These are phyloP conservation scores for Cynopterus brachyotis DNA, from an alignment of 2,113 vertebrate genomes.

Conservation along the genomic window DNA sequence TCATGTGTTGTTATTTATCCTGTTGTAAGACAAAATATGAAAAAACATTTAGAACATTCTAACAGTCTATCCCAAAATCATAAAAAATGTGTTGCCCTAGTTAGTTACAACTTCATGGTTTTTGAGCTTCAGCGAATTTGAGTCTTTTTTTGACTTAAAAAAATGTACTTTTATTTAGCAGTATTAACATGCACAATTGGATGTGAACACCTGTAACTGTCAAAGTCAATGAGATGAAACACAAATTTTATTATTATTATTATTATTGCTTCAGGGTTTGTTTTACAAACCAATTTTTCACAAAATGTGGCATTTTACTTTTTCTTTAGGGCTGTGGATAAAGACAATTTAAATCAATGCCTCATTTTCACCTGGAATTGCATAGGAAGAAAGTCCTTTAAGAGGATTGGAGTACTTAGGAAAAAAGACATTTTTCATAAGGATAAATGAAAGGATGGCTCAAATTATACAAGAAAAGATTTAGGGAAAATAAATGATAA, in stretches of 20 bases:
- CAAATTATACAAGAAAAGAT: background rate
- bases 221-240: slow-evolving; percentile 6
- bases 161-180: background rate
- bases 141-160: background rate
- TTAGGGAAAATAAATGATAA: background rate
- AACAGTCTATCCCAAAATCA: background rate
- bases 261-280: background rate
- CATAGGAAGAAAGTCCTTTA: background rate
- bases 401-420: background rate
- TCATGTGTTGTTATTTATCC: background rate
- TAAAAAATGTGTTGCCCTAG: background rate
- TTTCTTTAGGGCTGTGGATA: background rate
- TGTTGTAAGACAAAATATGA: background rate
- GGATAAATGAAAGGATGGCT: background rate
- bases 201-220: background rate
- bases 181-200: background rate
- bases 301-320: background rate
- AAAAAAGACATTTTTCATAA: background rate
- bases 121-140: background rate
- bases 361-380: background rate
- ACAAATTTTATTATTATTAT: background rate
- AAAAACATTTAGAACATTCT: background rate
- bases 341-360: background rate
- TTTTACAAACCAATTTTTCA: slow-evolving; percentile 44
- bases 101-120: background rate